These are phyloP conservation scores for Willowsia nigromaculata DNA, from an alignment of 2,888 invertebrate genomes.

Conservation along the genomic window DNA sequence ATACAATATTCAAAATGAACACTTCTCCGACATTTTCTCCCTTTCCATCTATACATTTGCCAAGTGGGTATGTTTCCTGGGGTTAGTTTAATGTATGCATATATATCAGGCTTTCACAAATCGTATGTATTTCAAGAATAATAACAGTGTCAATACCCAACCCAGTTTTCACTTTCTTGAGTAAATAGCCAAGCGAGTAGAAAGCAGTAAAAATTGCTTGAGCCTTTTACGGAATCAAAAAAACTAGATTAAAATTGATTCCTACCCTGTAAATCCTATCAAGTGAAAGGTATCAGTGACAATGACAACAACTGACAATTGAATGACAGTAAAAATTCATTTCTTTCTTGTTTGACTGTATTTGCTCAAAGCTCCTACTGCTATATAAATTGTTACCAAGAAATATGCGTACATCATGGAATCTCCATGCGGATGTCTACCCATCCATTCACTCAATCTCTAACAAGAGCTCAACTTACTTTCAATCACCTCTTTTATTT, in stretches of 20 bases:
- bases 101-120: too few relatives aligned
- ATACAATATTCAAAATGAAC: not conserved
- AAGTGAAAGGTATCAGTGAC: not conserved
- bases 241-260: not conserved
- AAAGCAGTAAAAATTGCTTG: not conserved
- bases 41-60: not conserved
- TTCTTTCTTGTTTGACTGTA: not conserved
- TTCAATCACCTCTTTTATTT: not conserved
- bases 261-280: not conserved
- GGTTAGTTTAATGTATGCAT: too few relatives aligned
- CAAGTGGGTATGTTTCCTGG: not conserved
- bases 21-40: not conserved
- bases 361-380: not conserved
- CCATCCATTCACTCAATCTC: not conserved
- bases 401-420: not conserved
- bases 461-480: not conserved
- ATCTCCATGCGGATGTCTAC: not conserved
- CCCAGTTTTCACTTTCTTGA: not conserved
- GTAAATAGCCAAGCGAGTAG: not conserved
- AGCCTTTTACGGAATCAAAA: not conserved
- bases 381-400: too few relatives aligned
- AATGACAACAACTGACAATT: conserved; percentile 16
- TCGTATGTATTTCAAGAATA: not conserved
- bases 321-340: not conserved
- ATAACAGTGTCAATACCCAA: not conserved